phyloP scores from a whole-genome alignment of 2,888 invertebrate species.

The Tuta absoluta region DNA sequence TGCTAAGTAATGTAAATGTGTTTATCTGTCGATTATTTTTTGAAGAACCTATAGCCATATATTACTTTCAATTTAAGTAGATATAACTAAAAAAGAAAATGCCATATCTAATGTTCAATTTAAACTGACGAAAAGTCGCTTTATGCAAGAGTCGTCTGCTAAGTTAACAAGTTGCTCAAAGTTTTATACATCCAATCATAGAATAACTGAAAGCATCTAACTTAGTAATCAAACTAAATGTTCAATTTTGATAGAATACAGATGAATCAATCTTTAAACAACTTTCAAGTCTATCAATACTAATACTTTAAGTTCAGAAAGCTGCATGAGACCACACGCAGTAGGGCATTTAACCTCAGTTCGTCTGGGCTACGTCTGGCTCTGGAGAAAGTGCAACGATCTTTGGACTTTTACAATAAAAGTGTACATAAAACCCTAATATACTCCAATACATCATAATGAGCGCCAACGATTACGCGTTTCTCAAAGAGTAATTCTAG shows the following conservation, averaged over 20 bases:
- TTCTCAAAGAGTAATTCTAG: not conserved
- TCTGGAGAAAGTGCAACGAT: constrained; percentile 22
- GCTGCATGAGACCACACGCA: constrained; percentile 5
- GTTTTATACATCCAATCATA: not conserved
- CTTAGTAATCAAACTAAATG: not conserved
- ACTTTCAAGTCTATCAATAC: not conserved
- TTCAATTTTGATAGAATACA: not conserved
- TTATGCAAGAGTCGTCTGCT: not conserved
- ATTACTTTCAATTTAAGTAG: too few relatives aligned
- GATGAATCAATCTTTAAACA: not conserved
- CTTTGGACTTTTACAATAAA: constrained; percentile 14
- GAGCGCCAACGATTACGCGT: not conserved
- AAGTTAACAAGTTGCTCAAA: not conserved
- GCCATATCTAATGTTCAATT: too few relatives aligned
- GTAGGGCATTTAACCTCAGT: constrained; percentile 16
- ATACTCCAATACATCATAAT: not conserved
- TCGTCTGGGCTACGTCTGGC: constrained; percentile 22
- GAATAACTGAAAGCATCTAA: not conserved
- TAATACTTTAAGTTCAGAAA: not conserved
- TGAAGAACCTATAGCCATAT: too few relatives aligned
- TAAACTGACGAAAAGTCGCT: too few relatives aligned
- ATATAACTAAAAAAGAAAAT: too few relatives aligned
- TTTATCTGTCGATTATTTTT: too few relatives aligned
- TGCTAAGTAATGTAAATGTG: too few relatives aligned
- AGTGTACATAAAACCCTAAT: not conserved